Conservation (phyloP, 2,888 invertebrate species). For the Euzetes globulus region DNA sequence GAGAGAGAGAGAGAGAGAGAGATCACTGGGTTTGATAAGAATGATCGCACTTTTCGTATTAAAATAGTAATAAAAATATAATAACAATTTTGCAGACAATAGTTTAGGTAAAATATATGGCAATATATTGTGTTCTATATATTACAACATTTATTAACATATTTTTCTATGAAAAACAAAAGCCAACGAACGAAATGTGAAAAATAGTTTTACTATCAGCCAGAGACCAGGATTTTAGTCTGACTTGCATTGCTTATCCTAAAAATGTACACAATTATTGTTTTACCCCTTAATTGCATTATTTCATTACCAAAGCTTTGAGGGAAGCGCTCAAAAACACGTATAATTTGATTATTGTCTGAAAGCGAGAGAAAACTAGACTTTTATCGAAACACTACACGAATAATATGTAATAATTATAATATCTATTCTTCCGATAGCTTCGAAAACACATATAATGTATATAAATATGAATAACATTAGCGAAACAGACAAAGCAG, state of each 20-base stretch:
- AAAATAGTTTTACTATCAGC: background rate
- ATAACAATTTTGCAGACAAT: background rate
- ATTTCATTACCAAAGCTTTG: slow-evolving; percentile 3
- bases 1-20: background rate
- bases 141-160: background rate
- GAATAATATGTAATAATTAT: background rate
- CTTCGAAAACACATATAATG: background rate
- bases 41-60: background rate
- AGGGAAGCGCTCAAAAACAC: slow-evolving; percentile 4
- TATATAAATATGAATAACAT: background rate
- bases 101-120: background rate
- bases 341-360: background rate
- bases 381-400: background rate
- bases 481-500: background rate
- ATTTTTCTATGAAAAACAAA: background rate
- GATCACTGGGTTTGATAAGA: background rate
- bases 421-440: background rate
- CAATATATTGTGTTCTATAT: background rate
- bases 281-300: background rate
- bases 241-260: too few relatives aligned
- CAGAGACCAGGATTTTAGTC: background rate
- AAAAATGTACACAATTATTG: too few relatives aligned
- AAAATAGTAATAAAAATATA: background rate
- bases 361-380: background rate
- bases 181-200: background rate